phyloP scores from a whole-genome alignment of 2,888 invertebrate genomes.

The Drosophila recens region DNA sequence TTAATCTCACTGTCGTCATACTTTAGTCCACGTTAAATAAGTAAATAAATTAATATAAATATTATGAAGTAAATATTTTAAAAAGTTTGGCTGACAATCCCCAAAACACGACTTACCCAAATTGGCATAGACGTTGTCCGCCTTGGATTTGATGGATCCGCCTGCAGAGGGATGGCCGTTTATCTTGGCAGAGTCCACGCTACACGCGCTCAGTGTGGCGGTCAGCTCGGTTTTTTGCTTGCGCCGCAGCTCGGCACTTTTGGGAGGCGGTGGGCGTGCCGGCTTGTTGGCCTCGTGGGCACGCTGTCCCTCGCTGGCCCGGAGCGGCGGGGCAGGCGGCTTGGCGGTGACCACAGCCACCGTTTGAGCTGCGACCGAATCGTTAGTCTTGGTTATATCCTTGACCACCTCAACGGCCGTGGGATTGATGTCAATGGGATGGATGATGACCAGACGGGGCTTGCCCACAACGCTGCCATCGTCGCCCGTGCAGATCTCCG shows the following conservation, averaged over 20 bases:
- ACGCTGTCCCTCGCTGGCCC: conserved; percentile 84
- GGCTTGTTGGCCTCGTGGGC: conserved; percentile 87
- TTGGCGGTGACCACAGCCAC: conserved; percentile 85
- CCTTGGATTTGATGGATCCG: conserved; percentile 84
- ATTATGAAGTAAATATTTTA: background rate
- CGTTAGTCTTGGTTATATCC: conserved; percentile 86
- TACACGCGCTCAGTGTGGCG: conserved; percentile 63
- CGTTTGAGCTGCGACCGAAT: conserved; percentile 81
- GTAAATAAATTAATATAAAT: too few species aligned
- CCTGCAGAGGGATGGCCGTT: conserved; percentile 60
- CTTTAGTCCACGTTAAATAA: too few species aligned
- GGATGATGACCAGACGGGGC: conserved; percentile 93
- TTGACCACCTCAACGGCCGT: conserved; percentile 92
- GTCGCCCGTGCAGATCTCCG: conserved; percentile 85
- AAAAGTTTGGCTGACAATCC: background rate
- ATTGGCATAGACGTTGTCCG: conserved; percentile 92
- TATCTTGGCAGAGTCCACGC: conserved; percentile 67
- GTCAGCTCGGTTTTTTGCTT: conserved; percentile 86
- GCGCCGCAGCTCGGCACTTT: conserved; percentile 88
- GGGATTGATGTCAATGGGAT: conserved; percentile 94
- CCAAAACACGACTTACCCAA: conserved; percentile 86
- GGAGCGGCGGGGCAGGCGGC: conserved; percentile 92
- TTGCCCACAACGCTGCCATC: conserved; percentile 86
- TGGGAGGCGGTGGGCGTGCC: conserved; percentile 90
- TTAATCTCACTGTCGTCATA: too few species aligned